These are phyloP conservation scores for Daphoenositta chrysoptera DNA, from an alignment of 2,113 vertebrate genomes.

Conservation along the genomic window DNA sequence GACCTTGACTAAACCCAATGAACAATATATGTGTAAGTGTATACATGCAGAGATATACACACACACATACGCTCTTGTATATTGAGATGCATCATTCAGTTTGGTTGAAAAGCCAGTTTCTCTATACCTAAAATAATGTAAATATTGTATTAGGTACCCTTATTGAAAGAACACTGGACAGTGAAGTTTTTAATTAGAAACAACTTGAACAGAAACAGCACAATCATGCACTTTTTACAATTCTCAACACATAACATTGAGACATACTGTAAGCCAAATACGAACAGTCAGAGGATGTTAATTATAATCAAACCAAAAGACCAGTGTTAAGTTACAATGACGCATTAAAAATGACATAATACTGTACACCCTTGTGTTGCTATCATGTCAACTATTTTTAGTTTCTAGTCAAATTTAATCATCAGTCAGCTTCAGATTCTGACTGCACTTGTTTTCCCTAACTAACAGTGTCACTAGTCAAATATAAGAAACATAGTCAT, in stretches of 20 bases:
- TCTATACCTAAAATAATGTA: slow-evolving; percentile 1
- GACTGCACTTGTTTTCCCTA: background rate
- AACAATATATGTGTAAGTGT: background rate
- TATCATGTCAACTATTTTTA: background rate
- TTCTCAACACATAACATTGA: slow-evolving; percentile 71
- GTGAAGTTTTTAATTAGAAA: slow-evolving; percentile 68
- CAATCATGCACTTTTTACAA: slow-evolving; percentile 68
- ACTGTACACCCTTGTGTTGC: background rate
- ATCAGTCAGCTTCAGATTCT: background rate
- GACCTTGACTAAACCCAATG: background rate
- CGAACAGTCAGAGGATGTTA: slow-evolving; percentile 53
- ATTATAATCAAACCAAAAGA: slow-evolving; percentile 21
- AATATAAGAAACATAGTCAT: background rate
- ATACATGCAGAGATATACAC: background rate
- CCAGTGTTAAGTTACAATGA: background rate
- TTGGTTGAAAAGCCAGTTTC: slow-evolving; percentile 5
- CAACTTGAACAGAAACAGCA: slow-evolving; percentile 71
- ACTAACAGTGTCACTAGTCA: background rate
- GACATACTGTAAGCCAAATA: slow-evolving; percentile 64
- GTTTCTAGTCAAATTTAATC: background rate
- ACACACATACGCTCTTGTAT: background rate
- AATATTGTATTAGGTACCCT: slow-evolving; percentile 68
- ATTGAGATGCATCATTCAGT: slow-evolving; percentile 70
- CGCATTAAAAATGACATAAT: background rate
- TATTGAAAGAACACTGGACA: slow-evolving; percentile 83